A percentile compares a stretch with the other conserved stretches of the same genome.
Conservation (phyloP, 1,140 invertebrate species). For the Zaprionus nigranus region DNA sequence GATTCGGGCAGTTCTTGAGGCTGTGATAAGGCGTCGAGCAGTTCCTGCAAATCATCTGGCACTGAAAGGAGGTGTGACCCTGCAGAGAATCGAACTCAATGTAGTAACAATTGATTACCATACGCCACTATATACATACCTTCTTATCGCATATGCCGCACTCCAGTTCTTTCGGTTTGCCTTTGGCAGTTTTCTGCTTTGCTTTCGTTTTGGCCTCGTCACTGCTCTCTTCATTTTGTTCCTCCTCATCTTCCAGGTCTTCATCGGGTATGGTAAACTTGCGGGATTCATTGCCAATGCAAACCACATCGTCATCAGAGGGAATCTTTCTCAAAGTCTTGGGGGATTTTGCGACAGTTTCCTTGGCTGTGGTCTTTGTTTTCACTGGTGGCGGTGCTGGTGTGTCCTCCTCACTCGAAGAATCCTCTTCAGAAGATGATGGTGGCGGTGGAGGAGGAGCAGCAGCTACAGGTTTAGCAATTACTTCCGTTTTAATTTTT, state of each 20-base stretch:
- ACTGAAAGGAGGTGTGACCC: constrained; percentile 76
- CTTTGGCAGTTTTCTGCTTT: constrained; percentile 24
- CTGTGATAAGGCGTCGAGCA: constrained; percentile 70
- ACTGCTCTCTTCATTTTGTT: neutral
- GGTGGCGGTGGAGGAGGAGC: constrained; percentile 37
- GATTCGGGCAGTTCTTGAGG: constrained; percentile 68
- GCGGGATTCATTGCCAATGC: constrained; percentile 59
- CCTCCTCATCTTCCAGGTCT: constrained; percentile 41
- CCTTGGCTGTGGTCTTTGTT: constrained; percentile 23
- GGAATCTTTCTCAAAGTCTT: constrained; percentile 41
- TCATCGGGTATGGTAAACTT: constrained; percentile 66
- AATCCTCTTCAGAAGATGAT: constrained; percentile 51
- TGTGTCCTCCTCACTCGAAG: constrained; percentile 26
- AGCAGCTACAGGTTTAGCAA: constrained; percentile 20
- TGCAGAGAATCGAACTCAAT: constrained; percentile 16
- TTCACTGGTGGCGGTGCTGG: constrained; percentile 23
- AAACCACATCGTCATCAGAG: constrained; percentile 71
- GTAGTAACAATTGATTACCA: neutral
- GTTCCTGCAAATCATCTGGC: constrained; percentile 78
- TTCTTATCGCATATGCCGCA: constrained; percentile 67
- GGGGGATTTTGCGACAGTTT: constrained; percentile 28
- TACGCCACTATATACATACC: constrained; percentile 25
- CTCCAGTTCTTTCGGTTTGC: constrained; percentile 30
- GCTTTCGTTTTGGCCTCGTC: neutral
- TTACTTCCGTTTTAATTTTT: constrained; percentile 21